phyloP scores from a whole-genome alignment of 2,797 vertebrate species.

The Galagoides demidoff region DNA sequence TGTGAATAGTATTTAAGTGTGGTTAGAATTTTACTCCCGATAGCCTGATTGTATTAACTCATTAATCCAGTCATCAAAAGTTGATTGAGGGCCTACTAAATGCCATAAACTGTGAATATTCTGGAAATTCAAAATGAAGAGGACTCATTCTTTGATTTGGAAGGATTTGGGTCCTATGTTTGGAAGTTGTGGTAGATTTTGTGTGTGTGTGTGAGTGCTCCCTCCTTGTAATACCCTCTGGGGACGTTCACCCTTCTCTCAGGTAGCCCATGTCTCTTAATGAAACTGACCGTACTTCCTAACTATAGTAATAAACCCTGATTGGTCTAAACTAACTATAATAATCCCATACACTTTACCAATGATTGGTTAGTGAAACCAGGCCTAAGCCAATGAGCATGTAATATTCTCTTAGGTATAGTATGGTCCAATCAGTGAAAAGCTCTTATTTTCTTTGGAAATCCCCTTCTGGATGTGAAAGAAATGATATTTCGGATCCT shows the following conservation, averaged over 20 bases:
- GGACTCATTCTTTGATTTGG: not conserved
- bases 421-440: not conserved
- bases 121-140: not conserved
- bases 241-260: too few species aligned
- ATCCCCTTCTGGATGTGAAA: not conserved
- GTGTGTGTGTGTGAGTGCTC: not conserved
- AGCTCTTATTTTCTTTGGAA: not conserved
- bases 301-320: not conserved
- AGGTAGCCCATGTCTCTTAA: not conserved
- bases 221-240: not conserved
- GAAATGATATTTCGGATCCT: not conserved
- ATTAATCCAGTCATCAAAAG: not conserved
- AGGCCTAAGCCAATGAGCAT: not conserved
- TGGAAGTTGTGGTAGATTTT: not conserved
- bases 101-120: not conserved
- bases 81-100: not conserved
- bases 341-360: not conserved
- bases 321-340: not conserved
- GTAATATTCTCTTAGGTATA: not conserved
- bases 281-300: not conserved
- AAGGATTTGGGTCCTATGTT: not conserved
- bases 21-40: constrained; percentile 1
- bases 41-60: constrained; percentile 5
- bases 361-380: not conserved
- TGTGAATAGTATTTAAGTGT: not conserved